A percentile compares a stretch with the other conserved stretches of the same genome.
These are phyloP conservation scores for Cricetomys ansorgei DNA, from an alignment of 2,113 vertebrate genomes.

Conservation along the genomic window DNA sequence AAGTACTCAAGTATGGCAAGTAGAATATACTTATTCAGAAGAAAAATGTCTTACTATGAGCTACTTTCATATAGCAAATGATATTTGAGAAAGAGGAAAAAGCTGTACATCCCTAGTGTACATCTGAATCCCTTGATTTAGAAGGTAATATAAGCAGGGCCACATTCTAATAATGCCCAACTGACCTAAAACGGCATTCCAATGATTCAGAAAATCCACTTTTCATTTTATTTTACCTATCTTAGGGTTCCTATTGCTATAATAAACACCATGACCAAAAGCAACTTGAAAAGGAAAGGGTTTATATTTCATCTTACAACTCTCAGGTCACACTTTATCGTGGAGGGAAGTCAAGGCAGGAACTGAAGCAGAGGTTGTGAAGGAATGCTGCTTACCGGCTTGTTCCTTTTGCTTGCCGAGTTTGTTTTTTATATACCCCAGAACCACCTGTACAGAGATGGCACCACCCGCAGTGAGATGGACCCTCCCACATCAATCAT, in stretches of 20 bases:
- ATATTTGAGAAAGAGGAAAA: conserved; percentile 22
- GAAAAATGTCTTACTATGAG: conserved; percentile 1
- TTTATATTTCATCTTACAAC: neutral
- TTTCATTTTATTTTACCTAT: neutral
- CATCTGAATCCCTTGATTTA: neutral
- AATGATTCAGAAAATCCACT: conserved; percentile 47
- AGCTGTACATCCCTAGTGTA: neutral
- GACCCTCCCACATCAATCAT: neutral
- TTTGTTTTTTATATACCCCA: neutral
- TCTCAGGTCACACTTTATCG: neutral
- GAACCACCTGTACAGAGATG: neutral
- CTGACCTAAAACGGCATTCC: conserved; percentile 13
- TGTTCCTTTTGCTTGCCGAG: neutral
- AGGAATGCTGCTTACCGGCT: neutral
- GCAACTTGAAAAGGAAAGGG: neutral
- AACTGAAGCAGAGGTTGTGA: neutral
- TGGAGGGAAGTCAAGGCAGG: neutral
- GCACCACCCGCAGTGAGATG: neutral
- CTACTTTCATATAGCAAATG: neutral
- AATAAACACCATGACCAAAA: neutral
- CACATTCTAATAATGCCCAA: conserved; percentile 24
- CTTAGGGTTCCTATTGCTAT: neutral
- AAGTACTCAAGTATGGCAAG: conserved; percentile 41
- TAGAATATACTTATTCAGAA: conserved; percentile 34
- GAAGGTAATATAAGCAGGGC: conserved; percentile 9